Evolutionary conservation across 2,888 invertebrate genomes (phyloP).

Genomic region (Cerastis leucographa): DNA sequence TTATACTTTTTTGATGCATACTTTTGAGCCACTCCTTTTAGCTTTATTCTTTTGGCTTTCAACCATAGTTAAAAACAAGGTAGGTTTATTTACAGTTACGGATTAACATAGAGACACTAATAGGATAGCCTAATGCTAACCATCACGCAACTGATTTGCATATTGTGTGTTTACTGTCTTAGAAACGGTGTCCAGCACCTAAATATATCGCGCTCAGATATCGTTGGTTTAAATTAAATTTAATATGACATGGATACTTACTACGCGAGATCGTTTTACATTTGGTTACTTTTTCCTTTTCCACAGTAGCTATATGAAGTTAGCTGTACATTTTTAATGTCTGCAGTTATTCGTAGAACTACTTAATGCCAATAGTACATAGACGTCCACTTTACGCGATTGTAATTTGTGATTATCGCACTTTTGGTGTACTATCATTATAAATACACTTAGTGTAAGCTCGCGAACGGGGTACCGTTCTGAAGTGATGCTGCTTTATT

Average conservation of each 20-base stretch:
- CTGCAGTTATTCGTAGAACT: constrained; percentile 25
- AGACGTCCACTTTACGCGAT: constrained; percentile 24
- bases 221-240: constrained; percentile 31
- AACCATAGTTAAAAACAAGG: constrained; percentile 12
- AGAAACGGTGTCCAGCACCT: constrained; percentile 34
- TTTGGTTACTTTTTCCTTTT: constrained; percentile 38
- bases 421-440: constrained; percentile 50
- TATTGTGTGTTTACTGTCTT: constrained; percentile 44
- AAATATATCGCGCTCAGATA: constrained; percentile 41
- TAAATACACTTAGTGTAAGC: constrained; percentile 21
- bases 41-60: constrained; percentile 1
- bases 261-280: constrained; percentile 29
- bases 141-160: constrained; percentile 38
- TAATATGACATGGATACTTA: constrained; percentile 21
- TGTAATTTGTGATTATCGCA: constrained; percentile 41
- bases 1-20: not conserved
- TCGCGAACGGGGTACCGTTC: constrained; percentile 34
- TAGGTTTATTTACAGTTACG: constrained; percentile 34
- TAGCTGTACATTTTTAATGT: constrained; percentile 33
- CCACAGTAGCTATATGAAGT: constrained; percentile 11
- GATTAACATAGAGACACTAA: constrained; percentile 39
- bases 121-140: constrained; percentile 23
- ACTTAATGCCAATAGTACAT: constrained; percentile 27
- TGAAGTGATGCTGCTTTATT: constrained; percentile 37
- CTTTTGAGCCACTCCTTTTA: constrained; percentile 15